These are phyloP conservation scores for Orientallactaga sibirica DNA, from an alignment of 2,797 vertebrate genomes.

Conservation along the genomic window DNA sequence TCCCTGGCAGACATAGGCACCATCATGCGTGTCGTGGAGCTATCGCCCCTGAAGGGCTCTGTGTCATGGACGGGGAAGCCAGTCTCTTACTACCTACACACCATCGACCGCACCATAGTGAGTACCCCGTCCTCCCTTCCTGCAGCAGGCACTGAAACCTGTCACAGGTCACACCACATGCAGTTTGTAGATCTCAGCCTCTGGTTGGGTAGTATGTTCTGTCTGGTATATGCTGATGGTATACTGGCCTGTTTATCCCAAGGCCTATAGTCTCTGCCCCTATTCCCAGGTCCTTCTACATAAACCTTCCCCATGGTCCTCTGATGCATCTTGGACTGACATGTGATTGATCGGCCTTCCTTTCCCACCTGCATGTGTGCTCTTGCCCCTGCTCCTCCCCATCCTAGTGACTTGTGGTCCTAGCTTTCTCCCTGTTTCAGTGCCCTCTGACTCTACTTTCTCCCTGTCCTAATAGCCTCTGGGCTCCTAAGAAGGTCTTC, in stretches of 20 bases:
- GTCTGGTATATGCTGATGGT: background rate
- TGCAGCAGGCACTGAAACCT: background rate
- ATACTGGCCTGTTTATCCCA: background rate
- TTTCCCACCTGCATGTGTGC: no score
- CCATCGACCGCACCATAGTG: conserved; percentile 99
- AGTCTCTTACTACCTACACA: conserved; percentile 99
- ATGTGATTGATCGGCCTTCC: no score
- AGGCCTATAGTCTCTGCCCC: background rate
- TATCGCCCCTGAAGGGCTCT: conserved; percentile 97
- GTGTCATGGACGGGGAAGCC: conserved; percentile 99
- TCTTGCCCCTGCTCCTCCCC: background rate
- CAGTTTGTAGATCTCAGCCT: background rate
- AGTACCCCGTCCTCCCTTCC: conserved; percentile 83
- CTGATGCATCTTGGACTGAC: no score
- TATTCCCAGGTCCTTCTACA: background rate
- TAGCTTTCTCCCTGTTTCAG: no score
- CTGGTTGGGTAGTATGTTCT: background rate
- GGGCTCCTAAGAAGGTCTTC: background rate
- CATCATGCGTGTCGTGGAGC: conserved; percentile 99
- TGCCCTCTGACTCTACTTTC: no score
- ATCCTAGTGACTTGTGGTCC: background rate
- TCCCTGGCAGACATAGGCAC: conserved; percentile 96
- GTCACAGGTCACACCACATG: no score
- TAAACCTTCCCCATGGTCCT: no score
- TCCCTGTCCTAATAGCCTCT: background rate